These are phyloP conservation scores for Morelia viridis DNA, from an alignment of 2,797 vertebrate genomes.

Conservation along the genomic window DNA sequence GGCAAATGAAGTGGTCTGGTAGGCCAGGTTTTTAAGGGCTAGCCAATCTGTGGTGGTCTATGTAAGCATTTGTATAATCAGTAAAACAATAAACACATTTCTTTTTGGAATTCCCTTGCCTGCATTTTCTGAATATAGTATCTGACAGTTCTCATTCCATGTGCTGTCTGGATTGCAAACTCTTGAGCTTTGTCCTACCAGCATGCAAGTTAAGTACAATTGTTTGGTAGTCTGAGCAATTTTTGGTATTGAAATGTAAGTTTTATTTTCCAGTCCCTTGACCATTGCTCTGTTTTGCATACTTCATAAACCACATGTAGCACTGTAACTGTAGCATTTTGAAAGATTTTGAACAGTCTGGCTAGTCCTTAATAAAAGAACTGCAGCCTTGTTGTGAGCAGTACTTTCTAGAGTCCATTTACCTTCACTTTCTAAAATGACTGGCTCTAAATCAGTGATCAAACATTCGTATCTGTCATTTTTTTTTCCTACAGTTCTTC, in stretches of 20 bases:
- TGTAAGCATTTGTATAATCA: not conserved
- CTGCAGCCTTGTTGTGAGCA: not conserved
- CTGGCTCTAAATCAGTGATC: not conserved
- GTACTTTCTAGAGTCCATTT: not conserved
- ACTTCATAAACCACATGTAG: not conserved
- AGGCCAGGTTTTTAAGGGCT: not conserved
- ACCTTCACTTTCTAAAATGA: not conserved
- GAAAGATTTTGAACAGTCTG: not conserved
- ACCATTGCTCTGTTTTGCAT: not conserved
- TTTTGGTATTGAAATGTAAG: not conserved
- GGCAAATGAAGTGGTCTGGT: not conserved
- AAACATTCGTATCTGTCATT: not conserved
- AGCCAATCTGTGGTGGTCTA: not conserved
- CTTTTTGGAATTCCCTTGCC: not conserved
- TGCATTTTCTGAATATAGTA: not conserved
- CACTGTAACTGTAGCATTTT: not conserved
- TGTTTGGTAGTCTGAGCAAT: not conserved
- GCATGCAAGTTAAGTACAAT: not conserved
- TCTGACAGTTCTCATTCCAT: not conserved
- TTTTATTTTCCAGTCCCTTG: not conserved
- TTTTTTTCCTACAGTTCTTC: not conserved
- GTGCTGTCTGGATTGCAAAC: not conserved
- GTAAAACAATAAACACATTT: not conserved
- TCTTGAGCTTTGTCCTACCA: not conserved
- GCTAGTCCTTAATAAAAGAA: not conserved